Conservation (phyloP, 2,113 vertebrate species). For the Hyperopisus bebe region DNA sequence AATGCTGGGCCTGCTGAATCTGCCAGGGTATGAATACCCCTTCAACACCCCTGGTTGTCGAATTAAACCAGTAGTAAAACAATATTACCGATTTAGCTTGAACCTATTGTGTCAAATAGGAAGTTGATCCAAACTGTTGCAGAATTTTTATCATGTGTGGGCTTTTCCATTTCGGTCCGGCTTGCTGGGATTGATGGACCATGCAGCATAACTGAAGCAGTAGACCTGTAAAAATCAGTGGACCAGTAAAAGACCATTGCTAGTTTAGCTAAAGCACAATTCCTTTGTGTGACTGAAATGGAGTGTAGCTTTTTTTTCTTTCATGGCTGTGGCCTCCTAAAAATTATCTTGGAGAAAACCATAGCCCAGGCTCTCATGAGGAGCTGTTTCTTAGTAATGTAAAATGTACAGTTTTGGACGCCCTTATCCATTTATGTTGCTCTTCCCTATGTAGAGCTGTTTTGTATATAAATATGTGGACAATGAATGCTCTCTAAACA, state of each 20-base stretch:
- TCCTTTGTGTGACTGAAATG: neutral
- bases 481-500: neutral
- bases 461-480: neutral
- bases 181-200: neutral
- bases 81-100: neutral
- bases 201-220: neutral
- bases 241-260: neutral
- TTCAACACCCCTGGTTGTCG: neutral
- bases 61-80: neutral
- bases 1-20: neutral
- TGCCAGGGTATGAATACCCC: neutral
- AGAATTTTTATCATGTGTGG: neutral
- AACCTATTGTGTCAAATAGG: neutral
- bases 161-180: neutral
- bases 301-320: neutral
- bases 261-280: neutral
- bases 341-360: neutral
- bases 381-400: neutral
- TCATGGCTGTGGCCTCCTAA: neutral
- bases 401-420: neutral
- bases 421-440: neutral
- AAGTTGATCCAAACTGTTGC: neutral
- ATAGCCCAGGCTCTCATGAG: neutral
- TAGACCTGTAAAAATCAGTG: neutral
- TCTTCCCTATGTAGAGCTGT: neutral